Conservation (phyloP, 2,113 vertebrate species). For the Gymnocephalus cernua region DNA sequence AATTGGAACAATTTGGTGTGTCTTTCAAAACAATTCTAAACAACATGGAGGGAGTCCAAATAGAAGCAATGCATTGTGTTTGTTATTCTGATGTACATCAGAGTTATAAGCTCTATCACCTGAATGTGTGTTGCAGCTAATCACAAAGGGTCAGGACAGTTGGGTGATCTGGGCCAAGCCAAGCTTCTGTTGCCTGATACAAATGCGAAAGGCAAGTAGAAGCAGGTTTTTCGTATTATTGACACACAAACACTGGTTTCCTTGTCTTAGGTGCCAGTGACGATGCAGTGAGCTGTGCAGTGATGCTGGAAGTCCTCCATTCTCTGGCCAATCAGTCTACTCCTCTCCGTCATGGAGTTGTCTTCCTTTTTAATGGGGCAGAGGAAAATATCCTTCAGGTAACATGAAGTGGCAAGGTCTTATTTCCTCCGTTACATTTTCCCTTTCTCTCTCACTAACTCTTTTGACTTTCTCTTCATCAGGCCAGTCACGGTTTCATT, state of each 20-base stretch:
- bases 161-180: not conserved
- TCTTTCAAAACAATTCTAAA: too few relatives aligned
- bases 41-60: too few relatives aligned
- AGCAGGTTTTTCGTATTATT: not conserved
- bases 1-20: too few relatives aligned
- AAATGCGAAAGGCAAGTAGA: slow-evolving; percentile 1
- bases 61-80: not conserved
- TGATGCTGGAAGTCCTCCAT: slow-evolving; percentile 96
- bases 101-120: slow-evolving; percentile 2
- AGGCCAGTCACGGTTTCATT: slow-evolving; percentile 99
- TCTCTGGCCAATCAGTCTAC: slow-evolving; percentile 88
- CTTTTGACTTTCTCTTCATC: slow-evolving; percentile 55
- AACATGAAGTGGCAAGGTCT: slow-evolving; percentile 16
- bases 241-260: slow-evolving; percentile 8
- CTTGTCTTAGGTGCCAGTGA: slow-evolving; percentile 92
- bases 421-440: not conserved
- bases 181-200: slow-evolving; percentile 9
- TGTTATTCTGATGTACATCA: not conserved
- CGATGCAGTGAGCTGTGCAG: slow-evolving; percentile 97
- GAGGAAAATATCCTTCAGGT: slow-evolving; percentile 98
- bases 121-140: slow-evolving; percentile 7
- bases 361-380: slow-evolving; percentile 99
- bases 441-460: not conserved
- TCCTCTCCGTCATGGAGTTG: slow-evolving; percentile 89
- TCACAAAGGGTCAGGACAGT: not conserved